phyloP scores from a whole-genome alignment of 2,888 invertebrate genomes.

The Synergus japonicus region DNA sequence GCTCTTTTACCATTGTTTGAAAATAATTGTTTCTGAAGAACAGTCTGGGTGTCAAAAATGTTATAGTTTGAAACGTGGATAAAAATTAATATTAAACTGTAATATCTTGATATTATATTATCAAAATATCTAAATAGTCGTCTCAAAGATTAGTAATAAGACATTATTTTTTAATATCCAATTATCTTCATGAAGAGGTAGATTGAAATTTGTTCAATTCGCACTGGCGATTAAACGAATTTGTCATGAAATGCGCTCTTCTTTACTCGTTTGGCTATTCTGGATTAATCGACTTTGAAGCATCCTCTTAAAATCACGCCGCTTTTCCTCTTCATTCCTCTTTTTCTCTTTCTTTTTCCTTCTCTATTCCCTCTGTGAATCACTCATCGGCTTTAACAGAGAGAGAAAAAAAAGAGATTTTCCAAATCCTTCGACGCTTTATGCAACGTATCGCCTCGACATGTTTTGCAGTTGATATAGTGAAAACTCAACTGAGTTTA shows the following conservation, averaged over 20 bases:
- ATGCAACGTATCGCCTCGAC: conserved; percentile 42
- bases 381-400: conserved; percentile 54
- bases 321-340: conserved; percentile 49
- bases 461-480: conserved; percentile 55
- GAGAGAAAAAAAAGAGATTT: conserved; percentile 53
- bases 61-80: background rate
- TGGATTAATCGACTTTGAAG: conserved; percentile 62
- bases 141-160: no score
- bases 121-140: no score
- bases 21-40: background rate
- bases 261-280: conserved; percentile 56
- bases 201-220: background rate
- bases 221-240: background rate
- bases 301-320: conserved; percentile 61
- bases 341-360: conserved; percentile 42
- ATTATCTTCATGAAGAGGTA: background rate
- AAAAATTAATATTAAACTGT: no score
- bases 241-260: conserved; percentile 22
- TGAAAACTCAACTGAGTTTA: conserved; percentile 59
- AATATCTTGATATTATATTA: no score
- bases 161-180: no score
- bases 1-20: background rate
- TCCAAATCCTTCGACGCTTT: conserved; percentile 54
- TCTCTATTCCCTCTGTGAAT: conserved; percentile 52
- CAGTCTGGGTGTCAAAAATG: background rate